These are phyloP conservation scores for Hippopotamyrus pictus DNA, from an alignment of 2,797 vertebrate species.

Conservation along the genomic window DNA sequence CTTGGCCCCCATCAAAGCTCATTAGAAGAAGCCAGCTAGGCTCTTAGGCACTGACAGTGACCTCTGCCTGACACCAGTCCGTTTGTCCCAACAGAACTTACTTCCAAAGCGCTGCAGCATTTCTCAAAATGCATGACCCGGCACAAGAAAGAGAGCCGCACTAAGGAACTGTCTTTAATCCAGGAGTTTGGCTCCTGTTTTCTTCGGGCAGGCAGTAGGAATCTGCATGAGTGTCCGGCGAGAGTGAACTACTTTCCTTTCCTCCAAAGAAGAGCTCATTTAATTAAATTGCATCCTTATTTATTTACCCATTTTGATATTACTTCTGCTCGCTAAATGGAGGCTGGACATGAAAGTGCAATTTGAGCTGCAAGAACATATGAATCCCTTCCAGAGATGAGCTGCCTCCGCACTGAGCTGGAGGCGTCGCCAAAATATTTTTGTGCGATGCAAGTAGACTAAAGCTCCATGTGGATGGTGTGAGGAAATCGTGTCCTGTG, in stretches of 20 bases:
- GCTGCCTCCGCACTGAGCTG: not conserved
- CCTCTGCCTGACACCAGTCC: not conserved
- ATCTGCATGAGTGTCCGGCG: not conserved
- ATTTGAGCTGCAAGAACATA: conserved; percentile 49
- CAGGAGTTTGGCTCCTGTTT: not conserved
- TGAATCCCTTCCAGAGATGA: conserved; percentile 22
- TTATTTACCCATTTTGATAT: not conserved
- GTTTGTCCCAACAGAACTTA: not conserved
- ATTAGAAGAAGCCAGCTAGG: not conserved
- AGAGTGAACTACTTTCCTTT: not conserved
- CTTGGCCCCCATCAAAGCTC: not conserved
- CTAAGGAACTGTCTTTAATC: not conserved
- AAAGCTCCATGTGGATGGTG: not conserved
- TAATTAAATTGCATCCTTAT: conserved; percentile 6
- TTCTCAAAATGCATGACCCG: not conserved
- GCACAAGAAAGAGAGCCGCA: not conserved
- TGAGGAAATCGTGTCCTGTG: not conserved
- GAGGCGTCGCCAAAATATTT: not conserved
- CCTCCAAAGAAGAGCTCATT: not conserved
- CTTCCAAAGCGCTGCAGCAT: not conserved
- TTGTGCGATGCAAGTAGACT: not conserved
- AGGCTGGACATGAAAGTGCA: not conserved
- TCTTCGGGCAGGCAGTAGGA: not conserved
- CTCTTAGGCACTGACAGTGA: not conserved
- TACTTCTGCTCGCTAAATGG: conserved; percentile 7